Base-by-base conservation (phyloP, 1,140 invertebrate species). In the Plutomurus gul region DNA sequence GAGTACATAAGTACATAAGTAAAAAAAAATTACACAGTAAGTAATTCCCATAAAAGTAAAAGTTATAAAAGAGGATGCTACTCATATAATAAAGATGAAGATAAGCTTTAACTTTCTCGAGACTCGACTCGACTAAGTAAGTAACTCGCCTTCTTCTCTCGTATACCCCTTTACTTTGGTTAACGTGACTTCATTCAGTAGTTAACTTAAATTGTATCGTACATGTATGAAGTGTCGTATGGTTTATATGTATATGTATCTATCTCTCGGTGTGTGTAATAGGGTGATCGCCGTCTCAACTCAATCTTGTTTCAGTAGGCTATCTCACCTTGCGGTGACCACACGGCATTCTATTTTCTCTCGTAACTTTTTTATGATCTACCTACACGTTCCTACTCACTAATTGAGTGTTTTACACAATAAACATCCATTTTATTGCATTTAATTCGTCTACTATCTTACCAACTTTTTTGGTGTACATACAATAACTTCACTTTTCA, bases 1-100 rank as follows among this genome's bases (percentile, higher is more conserved):
- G 4, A 8, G 18, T 20, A 51, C n/a, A 51, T 51, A 51, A 51
- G 10, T 18, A 18, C 20, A 51, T 22, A 11, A 51, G 20, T 51
- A 22, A 7, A 39, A 51, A 25, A 20, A 51, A 51, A 51, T 51
- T 51, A 25, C 47, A 51, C 47, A 51, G 20, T 51, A 51, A 25
- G 47, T n/a, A 51, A 51, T 25, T 51, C 20, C 47, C 47, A 51
- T 51, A 51, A 51, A 51, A 51, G 47, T 51, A 51, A 51, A 51
- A 51, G 47, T 51, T 51, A 51, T 51, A 51, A 51, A 51, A 51
- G 47, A 51, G 20, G 47, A 51, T 51, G 47, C 13, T 51, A 51
- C 47, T 51, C 47, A 22, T 51, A 25, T 51, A 51, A 51, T 51
- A 51, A 51, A 51, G 46, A 49, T 49, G 46, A 49, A 49, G 47